Evolutionary conservation across 2,888 invertebrate species (phyloP).

Genomic region (Cantharis flavilabris): DNA sequence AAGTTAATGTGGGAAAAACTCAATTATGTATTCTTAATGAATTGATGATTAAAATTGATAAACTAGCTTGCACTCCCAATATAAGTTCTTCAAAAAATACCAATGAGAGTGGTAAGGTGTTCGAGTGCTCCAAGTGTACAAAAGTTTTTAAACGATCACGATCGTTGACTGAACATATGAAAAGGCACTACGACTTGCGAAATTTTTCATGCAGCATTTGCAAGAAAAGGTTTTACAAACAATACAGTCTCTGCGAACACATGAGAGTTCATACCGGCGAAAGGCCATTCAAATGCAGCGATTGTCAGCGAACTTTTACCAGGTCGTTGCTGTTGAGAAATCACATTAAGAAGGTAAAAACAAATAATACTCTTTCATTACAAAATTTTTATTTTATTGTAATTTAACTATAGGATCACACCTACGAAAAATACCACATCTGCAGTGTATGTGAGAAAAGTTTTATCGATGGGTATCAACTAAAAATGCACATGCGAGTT

Average conservation of each 20-base stretch:
- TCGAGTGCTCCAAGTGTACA: conserved; percentile 29
- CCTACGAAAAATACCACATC: conserved; percentile 20
- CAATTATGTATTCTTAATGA: neutral
- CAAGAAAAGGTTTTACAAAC: conserved; percentile 30
- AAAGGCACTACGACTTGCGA: conserved; percentile 26
- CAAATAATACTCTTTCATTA: too few relatives aligned
- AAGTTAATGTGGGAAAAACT: neutral
- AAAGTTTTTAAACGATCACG: conserved; percentile 29
- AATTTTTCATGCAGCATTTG: conserved; percentile 28
- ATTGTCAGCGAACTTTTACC: conserved; percentile 29
- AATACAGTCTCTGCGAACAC: conserved; percentile 33
- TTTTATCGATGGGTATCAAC: conserved; percentile 24
- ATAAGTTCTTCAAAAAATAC: conserved; percentile 5
- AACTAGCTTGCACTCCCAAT: neutral
- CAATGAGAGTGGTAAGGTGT: neutral
- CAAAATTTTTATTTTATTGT: neutral
- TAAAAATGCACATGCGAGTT: conserved; percentile 26
- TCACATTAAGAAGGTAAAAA: conserved; percentile 24
- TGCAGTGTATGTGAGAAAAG: conserved; percentile 24
- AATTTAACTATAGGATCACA: conserved; percentile 19
- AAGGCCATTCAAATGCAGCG: conserved; percentile 42
- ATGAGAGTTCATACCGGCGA: conserved; percentile 45
- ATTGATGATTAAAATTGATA: neutral
- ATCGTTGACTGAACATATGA: conserved; percentile 27
- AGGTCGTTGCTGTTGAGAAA: conserved; percentile 25